A percentile compares a stretch with the other conserved stretches of the same genome.
These are phyloP conservation scores for Tinea trinotella DNA, from an alignment of 2,888 invertebrate species.

Conservation along the genomic window DNA sequence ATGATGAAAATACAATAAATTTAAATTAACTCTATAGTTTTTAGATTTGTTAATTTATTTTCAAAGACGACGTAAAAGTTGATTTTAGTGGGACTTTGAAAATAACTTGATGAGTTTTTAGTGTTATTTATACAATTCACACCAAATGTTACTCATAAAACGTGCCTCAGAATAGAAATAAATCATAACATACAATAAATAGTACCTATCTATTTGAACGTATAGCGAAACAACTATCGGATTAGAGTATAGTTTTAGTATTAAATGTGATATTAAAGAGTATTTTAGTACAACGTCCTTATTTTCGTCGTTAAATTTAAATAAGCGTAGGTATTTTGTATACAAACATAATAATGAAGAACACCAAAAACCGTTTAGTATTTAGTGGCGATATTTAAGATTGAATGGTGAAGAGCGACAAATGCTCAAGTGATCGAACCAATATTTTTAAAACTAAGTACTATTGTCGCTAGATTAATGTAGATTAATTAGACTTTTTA, in stretches of 20 bases:
- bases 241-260: conserved; percentile 53
- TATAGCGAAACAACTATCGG: conserved; percentile 20
- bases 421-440: conserved; percentile 9
- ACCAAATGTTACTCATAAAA: conserved; percentile 2
- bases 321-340: conserved; percentile 51
- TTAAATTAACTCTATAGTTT: no score
- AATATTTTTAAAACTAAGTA: background rate
- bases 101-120: no score
- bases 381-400: conserved; percentile 1
- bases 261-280: conserved; percentile 69
- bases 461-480: background rate
- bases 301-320: conserved; percentile 45
- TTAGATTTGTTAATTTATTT: no score
- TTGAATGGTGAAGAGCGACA: conserved; percentile 1
- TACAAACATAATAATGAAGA: conserved; percentile 55
- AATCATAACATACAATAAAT: background rate
- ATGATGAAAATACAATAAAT: no score
- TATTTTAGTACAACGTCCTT: conserved; percentile 65
- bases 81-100: no score
- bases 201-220: background rate
- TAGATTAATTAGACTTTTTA: background rate
- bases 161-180: conserved; percentile 7
- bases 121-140: background rate
- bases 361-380: conserved; percentile 51
- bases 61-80: no score